These are phyloP conservation scores for Benitochromis conjunctus DNA, from an alignment of 2,113 vertebrate species.

Conservation along the genomic window DNA sequence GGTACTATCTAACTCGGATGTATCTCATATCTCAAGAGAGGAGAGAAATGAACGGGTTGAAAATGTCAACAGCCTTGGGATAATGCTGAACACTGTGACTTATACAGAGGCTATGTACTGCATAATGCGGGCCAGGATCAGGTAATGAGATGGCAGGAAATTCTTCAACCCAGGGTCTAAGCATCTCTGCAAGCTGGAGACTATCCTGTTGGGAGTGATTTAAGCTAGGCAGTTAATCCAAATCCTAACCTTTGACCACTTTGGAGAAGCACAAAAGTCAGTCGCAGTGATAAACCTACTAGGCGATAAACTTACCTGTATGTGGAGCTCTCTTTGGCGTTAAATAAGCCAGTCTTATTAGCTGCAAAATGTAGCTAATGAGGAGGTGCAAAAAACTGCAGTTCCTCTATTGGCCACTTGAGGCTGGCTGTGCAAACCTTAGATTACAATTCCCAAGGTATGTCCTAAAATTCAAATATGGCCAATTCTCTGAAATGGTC, in stretches of 20 bases:
- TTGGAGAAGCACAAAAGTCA: background rate
- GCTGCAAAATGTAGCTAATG: background rate
- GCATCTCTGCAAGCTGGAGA: background rate
- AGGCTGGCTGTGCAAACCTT: background rate
- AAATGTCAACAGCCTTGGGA: slow-evolving; percentile 46
- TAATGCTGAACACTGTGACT: slow-evolving; percentile 10
- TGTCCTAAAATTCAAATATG: background rate
- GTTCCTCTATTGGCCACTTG: background rate
- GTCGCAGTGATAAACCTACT: background rate
- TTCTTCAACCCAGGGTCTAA: background rate
- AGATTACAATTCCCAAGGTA: background rate
- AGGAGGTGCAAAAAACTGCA: background rate
- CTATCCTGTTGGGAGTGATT: no score
- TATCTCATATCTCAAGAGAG: slow-evolving; percentile 41
- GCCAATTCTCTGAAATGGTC: background rate
- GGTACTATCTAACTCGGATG: slow-evolving; percentile 8
- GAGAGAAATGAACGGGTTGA: slow-evolving; percentile 30
- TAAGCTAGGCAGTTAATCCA: background rate
- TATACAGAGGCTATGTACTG: background rate
- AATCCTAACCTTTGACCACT: background rate
- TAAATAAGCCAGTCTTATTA: background rate
- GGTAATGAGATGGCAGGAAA: background rate
- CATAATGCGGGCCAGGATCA: slow-evolving; percentile 6
- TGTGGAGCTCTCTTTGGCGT: background rate
- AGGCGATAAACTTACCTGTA: background rate